These are phyloP conservation scores for Enteromius treurensis DNA, from an alignment of 2,797 vertebrate species.

Conservation along the genomic window DNA sequence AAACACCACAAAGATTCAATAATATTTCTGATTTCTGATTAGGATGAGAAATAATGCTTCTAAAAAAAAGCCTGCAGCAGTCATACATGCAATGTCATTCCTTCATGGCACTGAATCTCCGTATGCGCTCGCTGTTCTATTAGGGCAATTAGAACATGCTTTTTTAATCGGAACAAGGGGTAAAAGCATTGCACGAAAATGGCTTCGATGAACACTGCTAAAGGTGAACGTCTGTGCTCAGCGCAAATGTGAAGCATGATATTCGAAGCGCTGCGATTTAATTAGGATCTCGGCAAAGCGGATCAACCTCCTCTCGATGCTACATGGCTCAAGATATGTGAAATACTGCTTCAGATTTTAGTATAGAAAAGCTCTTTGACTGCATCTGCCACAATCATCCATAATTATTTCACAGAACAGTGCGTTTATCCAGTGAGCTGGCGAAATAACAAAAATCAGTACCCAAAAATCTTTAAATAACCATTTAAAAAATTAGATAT, in stretches of 20 bases:
- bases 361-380: slow-evolving; percentile 35
- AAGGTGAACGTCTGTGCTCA: background rate
- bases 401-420: slow-evolving; percentile 9
- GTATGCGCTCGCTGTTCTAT: slow-evolving; percentile 18
- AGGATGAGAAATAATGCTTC: background rate
- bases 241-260: slow-evolving; percentile 14
- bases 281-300: slow-evolving; percentile 6
- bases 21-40: background rate
- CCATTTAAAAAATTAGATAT: slow-evolving; percentile 11
- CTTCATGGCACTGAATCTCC: slow-evolving; percentile 42
- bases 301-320: slow-evolving; percentile 28
- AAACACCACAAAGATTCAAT: slow-evolving; percentile 36
- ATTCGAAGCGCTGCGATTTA: background rate
- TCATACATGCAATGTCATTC: background rate
- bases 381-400: slow-evolving; percentile 27
- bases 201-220: background rate
- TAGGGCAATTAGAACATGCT: slow-evolving; percentile 46
- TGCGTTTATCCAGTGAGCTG: slow-evolving; percentile 16
- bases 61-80: slow-evolving; percentile 1
- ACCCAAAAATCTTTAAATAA: slow-evolving; percentile 47
- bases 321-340: slow-evolving; percentile 36
- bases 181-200: slow-evolving; percentile 20
- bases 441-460: slow-evolving; percentile 10
- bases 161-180: slow-evolving; percentile 59
- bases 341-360: slow-evolving; percentile 42